Evolutionary conservation across 2,888 invertebrate genomes (phyloP).

Genomic region (Megamerina dolium): DNA sequence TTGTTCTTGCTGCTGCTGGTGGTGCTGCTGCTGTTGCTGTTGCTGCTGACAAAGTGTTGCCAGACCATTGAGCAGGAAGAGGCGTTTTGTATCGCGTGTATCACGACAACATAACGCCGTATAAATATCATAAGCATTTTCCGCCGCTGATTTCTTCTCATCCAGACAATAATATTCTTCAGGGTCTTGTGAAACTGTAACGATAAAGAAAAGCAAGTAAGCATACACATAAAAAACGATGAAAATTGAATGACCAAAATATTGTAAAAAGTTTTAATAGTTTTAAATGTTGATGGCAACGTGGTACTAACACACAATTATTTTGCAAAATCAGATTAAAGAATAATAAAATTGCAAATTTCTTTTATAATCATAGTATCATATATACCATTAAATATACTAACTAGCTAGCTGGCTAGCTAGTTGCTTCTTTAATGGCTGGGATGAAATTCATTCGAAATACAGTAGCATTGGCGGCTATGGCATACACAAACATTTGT

Average conservation of each 20-base stretch:
- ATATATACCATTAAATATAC: too few relatives aligned
- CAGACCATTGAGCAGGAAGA: slow-evolving; percentile 83
- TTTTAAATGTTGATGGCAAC: not conserved
- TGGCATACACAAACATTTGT: too few relatives aligned
- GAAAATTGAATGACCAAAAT: not conserved
- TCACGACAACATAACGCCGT: slow-evolving; percentile 54
- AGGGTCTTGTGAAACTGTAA: slow-evolving; percentile 42
- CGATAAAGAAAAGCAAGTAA: slow-evolving; percentile 2
- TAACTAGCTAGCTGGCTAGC: too few relatives aligned
- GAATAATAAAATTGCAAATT: too few relatives aligned
- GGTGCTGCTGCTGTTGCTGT: slow-evolving; percentile 14
- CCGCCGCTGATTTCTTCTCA: slow-evolving; percentile 55
- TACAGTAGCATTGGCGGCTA: too few relatives aligned
- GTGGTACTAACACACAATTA: not conserved
- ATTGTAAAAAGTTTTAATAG: too few relatives aligned
- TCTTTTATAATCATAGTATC: too few relatives aligned
- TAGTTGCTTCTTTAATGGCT: too few relatives aligned
- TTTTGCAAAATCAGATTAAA: too few relatives aligned
- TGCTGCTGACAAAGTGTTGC: slow-evolving; percentile 60
- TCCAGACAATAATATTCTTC: slow-evolving; percentile 63
- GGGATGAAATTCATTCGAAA: too few relatives aligned
- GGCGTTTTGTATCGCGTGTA: slow-evolving; percentile 69
- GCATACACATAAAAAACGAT: not conserved
- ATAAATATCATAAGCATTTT: slow-evolving; percentile 61
- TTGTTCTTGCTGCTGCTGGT: slow-evolving; percentile 2